These are phyloP conservation scores for Zaprionus obscuricornis DNA, from an alignment of 2,888 invertebrate species.

Conservation along the genomic window DNA sequence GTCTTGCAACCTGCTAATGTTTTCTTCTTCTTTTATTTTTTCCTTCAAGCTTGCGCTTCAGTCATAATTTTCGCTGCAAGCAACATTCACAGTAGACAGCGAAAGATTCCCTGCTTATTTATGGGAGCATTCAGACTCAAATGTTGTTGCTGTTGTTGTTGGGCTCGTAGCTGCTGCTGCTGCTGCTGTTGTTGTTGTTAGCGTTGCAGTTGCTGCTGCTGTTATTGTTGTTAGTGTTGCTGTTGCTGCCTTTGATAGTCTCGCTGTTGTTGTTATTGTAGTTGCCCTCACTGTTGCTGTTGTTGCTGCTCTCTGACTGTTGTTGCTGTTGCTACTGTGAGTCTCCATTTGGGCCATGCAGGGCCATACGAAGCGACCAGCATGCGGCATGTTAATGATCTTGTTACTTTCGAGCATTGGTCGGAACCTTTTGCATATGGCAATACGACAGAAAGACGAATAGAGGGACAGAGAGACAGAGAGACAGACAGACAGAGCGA, in stretches of 20 bases:
- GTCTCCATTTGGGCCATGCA: constrained; percentile 59
- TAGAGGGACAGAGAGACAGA: neutral
- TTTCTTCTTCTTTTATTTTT: constrained; percentile 46
- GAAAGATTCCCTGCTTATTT: constrained; percentile 60
- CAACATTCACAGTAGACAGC: constrained; percentile 35
- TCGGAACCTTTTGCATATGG: constrained; percentile 63
- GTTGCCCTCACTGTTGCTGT: neutral
- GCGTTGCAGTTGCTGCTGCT: constrained; percentile 17
- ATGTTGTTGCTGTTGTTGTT: constrained; percentile 15
- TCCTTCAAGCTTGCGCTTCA: constrained; percentile 62
- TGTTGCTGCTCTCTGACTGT: neutral
- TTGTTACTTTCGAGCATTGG: constrained; percentile 64
- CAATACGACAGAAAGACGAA: neutral
- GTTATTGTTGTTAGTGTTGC: too few species aligned
- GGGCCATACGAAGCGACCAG: constrained; percentile 10
- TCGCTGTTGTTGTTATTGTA: constrained; percentile 32
- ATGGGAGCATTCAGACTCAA: constrained; percentile 48
- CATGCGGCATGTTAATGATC: constrained; percentile 75
- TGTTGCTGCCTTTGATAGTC: constrained; percentile 24
- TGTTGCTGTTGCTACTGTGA: constrained; percentile 25
- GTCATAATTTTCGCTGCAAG: constrained; percentile 73
- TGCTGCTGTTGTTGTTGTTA: constrained; percentile 26
- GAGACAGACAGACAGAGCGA: constrained; percentile 13
- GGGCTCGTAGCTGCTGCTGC: constrained; percentile 17
- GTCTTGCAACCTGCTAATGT: constrained; percentile 77